A percentile compares a stretch with the other conserved stretches of the same genome.
These are phyloP conservation scores for Nansenia antarctica DNA, from an alignment of 2,113 vertebrate species.

Conservation along the genomic window DNA sequence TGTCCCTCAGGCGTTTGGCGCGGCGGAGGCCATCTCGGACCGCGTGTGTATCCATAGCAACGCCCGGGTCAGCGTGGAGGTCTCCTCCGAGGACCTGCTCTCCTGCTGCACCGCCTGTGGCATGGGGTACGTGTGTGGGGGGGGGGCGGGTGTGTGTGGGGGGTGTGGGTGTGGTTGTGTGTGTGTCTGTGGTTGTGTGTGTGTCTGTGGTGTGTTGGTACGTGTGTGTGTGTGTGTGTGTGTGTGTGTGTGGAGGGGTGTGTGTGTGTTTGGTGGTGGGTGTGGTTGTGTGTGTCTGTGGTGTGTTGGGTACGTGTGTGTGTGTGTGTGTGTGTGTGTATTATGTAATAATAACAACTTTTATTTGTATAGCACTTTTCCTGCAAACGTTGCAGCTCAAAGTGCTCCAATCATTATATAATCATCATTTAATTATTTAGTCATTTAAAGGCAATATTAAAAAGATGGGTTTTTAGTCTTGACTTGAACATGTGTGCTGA, in stretches of 20 bases:
- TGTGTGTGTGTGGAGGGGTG: slow-evolving; percentile 11
- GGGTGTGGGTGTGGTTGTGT: not conserved
- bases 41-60: slow-evolving; percentile 87
- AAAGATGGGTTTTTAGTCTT: no score
- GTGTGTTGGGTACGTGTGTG: no score
- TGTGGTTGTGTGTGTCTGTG: no score
- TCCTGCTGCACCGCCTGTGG: slow-evolving; percentile 80
- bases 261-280: not conserved
- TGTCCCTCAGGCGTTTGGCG: slow-evolving; percentile 86
- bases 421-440: no score
- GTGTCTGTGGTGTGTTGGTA: not conserved
- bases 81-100: slow-evolving; percentile 91
- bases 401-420: no score
- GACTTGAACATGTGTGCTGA: no score
- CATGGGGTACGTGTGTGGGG: slow-evolving; percentile 63
- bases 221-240: not conserved
- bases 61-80: slow-evolving; percentile 82
- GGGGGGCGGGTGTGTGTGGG: not conserved
- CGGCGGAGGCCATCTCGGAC: slow-evolving; percentile 92
- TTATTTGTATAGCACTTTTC: no score
- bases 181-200: not conserved
- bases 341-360: no score
- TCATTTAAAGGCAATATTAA: no score
- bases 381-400: no score
- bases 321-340: no score